Conservation (phyloP, 1,140 invertebrate species). For the Saccostrea echinata region DNA sequence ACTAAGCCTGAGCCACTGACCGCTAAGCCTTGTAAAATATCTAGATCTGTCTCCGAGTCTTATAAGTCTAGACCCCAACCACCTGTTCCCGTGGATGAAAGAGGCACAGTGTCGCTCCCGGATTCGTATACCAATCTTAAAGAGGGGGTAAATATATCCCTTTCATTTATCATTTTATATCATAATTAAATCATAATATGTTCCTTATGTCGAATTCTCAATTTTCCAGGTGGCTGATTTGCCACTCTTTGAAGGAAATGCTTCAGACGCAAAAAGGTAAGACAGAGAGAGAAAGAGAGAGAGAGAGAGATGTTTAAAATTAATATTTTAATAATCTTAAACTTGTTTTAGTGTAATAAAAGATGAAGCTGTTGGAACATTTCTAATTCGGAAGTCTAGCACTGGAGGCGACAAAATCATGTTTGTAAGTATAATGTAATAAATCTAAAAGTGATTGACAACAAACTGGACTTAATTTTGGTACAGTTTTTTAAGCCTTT, state of each 20-base stretch:
- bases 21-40: background rate
- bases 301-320: background rate
- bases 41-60: background rate
- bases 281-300: background rate
- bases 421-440: background rate
- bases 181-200: too few relatives aligned
- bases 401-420: background rate
- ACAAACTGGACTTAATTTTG: too few relatives aligned
- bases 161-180: background rate
- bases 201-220: background rate
- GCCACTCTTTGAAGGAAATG: background rate
- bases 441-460: too few relatives aligned
- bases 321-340: background rate
- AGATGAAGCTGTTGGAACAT: conserved; percentile 19
- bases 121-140: background rate
- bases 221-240: background rate
- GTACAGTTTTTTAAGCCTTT: too few relatives aligned
- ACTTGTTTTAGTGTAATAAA: background rate
- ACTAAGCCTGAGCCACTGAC: background rate
- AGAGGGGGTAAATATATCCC: background rate
- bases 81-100: background rate
- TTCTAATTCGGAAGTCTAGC: background rate
- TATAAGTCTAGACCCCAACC: background rate
- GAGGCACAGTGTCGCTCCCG: background rate
- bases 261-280: background rate